phyloP scores from a whole-genome alignment of 2,113 vertebrate species.

The Microtus richardsoni region DNA sequence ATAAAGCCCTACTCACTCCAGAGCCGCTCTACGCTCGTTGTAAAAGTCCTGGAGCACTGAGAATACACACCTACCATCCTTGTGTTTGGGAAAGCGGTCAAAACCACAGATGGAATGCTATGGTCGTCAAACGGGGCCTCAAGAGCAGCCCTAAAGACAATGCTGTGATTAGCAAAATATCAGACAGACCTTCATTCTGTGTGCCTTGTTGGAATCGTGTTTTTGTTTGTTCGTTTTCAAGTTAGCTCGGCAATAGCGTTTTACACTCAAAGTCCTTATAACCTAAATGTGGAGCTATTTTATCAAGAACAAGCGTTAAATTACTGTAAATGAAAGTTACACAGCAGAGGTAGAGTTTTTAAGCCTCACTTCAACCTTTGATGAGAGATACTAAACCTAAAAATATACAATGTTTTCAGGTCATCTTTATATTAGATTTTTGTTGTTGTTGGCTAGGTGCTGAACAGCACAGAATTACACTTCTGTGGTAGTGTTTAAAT shows the following conservation, averaged over 20 bases:
- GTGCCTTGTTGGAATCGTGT: not conserved
- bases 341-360: not conserved
- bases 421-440: not conserved
- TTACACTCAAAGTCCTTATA: not conserved
- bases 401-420: not conserved
- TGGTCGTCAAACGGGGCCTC: constrained; percentile 51
- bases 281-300: constrained; percentile 4
- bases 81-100: constrained; percentile 5
- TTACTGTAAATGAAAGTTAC: not conserved
- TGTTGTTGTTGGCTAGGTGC: not conserved
- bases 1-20: constrained; percentile 75
- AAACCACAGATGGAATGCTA: constrained; percentile 80
- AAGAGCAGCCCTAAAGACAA: not conserved
- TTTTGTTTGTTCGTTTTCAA: not conserved
- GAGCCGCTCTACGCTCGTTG: constrained; percentile 66
- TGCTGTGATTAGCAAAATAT: constrained; percentile 45
- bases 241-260: not conserved
- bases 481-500: not conserved
- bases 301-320: constrained; percentile 52
- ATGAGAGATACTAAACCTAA: not conserved
- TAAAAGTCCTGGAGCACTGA: constrained; percentile 46
- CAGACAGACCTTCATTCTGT: accelerated
- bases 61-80: constrained; percentile 64
- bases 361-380: not conserved
- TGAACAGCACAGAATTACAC: not conserved